Evolutionary conservation across 1,140 invertebrate species (phyloP).

Genomic region (Pseudomyrmex concolor): DNA sequence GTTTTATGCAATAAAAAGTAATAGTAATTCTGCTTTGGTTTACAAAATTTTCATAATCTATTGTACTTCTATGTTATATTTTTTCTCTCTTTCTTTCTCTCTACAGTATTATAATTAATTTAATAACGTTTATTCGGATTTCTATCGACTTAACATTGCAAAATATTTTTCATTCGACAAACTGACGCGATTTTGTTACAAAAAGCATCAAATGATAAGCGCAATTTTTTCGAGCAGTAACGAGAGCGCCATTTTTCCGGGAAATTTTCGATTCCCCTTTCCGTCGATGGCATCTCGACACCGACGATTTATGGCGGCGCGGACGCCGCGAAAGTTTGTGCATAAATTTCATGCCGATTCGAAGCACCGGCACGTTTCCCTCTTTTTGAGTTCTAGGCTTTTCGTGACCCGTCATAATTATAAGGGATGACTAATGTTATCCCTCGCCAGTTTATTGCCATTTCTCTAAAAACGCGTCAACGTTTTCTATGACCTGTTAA

Average conservation of each 20-base stretch:
- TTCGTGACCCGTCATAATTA: conserved; percentile 60
- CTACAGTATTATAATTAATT: no score
- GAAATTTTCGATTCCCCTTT: conserved; percentile 30
- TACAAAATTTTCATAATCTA: no score
- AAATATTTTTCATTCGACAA: no score
- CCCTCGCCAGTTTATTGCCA: conserved; percentile 22
- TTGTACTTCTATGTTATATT: no score
- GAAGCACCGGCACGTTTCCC: conserved; percentile 51
- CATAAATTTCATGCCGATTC: conserved; percentile 74
- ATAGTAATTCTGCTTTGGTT: background rate
- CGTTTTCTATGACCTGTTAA: conserved; percentile 24
- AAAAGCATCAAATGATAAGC: conserved; percentile 16
- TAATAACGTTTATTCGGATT: background rate
- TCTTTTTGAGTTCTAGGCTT: conserved; percentile 48
- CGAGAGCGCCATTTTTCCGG: conserved; percentile 67
- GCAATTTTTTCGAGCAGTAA: conserved; percentile 38
- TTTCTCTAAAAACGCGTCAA: conserved; percentile 35
- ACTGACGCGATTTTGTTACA: background rate
- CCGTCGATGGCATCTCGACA: conserved; percentile 56
- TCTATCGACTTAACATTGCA: background rate
- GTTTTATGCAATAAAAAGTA: background rate
- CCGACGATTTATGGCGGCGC: conserved; percentile 64
- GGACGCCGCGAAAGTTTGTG: conserved; percentile 69
- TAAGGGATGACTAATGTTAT: conserved; percentile 55
- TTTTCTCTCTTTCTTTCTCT: no score